Evolutionary conservation across 2,888 invertebrate species (phyloP).

Genomic region (Cryptophagus acutangulus): DNA sequence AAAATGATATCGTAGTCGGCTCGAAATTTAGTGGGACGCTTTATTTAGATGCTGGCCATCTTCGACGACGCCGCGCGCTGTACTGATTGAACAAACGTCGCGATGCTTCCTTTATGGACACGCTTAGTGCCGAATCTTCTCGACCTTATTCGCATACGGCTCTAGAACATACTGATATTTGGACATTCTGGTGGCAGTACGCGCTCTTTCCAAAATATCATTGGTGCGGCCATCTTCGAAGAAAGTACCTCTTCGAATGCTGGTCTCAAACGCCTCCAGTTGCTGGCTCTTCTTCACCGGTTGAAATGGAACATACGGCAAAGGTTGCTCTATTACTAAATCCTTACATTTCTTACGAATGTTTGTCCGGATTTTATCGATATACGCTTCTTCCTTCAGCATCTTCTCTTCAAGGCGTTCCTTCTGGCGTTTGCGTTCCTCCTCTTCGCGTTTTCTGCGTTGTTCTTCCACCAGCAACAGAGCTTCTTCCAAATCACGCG

Average conservation of each 20-base stretch:
- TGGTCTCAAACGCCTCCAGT: constrained; percentile 41
- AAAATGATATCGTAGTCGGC: constrained; percentile 15
- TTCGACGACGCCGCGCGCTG: constrained; percentile 27
- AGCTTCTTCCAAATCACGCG: constrained; percentile 38
- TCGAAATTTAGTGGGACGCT: constrained; percentile 21
- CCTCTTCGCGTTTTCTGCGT: constrained; percentile 38
- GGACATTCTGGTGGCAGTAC: constrained; percentile 37
- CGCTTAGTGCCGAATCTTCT: constrained; percentile 31
- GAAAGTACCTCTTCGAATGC: constrained; percentile 44
- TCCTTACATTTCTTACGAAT: constrained; percentile 41
- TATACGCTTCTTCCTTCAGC: constrained; percentile 40
- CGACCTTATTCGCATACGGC: constrained; percentile 33
- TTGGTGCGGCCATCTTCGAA: constrained; percentile 44
- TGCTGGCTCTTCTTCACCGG: constrained; percentile 44
- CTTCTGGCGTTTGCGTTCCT: constrained; percentile 41
- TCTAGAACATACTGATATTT: constrained; percentile 37
- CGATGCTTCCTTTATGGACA: constrained; percentile 17
- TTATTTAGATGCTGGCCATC: constrained; percentile 24
- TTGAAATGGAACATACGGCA: constrained; percentile 39
- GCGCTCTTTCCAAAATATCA: constrained; percentile 42
- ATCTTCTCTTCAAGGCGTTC: constrained; percentile 39
- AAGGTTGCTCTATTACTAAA: constrained; percentile 40
- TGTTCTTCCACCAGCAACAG: constrained; percentile 35
- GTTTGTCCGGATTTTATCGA: constrained; percentile 39
- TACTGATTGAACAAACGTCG: constrained; percentile 25